Percentiles rank a stretch among this genome's conserved stretches.
Evolutionary conservation across 2,113 vertebrate genomes (phyloP).

Genomic region (Dendropsophus ebraccatus): DNA sequence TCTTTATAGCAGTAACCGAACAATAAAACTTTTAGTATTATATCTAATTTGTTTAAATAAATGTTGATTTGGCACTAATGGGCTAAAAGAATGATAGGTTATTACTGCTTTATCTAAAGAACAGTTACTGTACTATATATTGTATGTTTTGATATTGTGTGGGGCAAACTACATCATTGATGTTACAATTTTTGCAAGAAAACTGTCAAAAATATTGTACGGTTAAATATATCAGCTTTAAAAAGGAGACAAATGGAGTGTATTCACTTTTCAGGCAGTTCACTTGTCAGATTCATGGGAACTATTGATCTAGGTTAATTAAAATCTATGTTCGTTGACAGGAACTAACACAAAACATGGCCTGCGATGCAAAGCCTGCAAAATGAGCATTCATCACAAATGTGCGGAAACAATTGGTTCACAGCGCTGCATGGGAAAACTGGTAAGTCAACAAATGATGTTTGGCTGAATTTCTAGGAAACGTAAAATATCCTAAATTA

Average conservation of each 20-base stretch:
- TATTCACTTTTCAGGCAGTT: slow-evolving; percentile 36
- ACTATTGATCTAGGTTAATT: slow-evolving; percentile 64
- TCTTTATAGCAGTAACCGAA: neutral
- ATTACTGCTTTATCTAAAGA: no score
- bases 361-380: slow-evolving; percentile 96
- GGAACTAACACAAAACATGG: slow-evolving; percentile 91
- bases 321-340: slow-evolving; percentile 67
- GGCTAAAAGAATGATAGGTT: neutral
- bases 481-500: neutral
- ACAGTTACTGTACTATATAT: no score
- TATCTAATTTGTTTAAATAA: neutral
- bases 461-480: neutral
- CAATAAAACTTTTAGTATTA: neutral
- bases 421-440: slow-evolving; percentile 96
- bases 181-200: neutral
- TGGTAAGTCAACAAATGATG: slow-evolving; percentile 78
- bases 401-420: slow-evolving; percentile 85
- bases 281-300: slow-evolving; percentile 63
- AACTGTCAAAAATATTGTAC: neutral
- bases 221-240: neutral
- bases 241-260: neutral
- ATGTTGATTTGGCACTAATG: neutral
- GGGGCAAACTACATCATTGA: no score
- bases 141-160: no score
- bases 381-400: slow-evolving; percentile 98